Percentiles rank a stretch among this genome's conserved stretches.
phyloP scores from a whole-genome alignment of 2,888 invertebrate species.

The Mythimna lalbum region DNA sequence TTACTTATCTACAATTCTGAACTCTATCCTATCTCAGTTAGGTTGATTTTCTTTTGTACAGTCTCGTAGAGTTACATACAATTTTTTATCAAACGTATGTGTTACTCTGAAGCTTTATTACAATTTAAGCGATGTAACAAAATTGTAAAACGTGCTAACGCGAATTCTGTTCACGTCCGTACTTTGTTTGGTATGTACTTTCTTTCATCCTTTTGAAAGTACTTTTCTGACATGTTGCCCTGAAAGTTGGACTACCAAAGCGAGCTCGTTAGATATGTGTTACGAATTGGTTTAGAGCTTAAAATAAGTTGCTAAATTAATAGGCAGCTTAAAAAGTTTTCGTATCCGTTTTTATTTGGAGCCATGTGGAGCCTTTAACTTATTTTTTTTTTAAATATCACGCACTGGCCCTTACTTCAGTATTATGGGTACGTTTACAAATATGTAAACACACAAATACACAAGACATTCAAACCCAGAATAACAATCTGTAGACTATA shows the following conservation, averaged over 20 bases:
- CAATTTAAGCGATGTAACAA: slow-evolving; percentile 89
- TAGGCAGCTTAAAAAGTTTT: not conserved
- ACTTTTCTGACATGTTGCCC: slow-evolving; percentile 76
- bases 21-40: slow-evolving; percentile 36
- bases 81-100: slow-evolving; percentile 74
- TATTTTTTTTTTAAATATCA: no score
- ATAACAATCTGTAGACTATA: no score
- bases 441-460: no score
- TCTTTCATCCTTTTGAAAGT: slow-evolving; percentile 79
- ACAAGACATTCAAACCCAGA: no score
- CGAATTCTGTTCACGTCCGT: slow-evolving; percentile 85
- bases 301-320: slow-evolving; percentile 42
- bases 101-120: slow-evolving; percentile 87
- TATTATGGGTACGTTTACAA: no score
- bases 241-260: slow-evolving; percentile 64
- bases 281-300: slow-evolving; percentile 33
- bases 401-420: no score
- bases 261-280: slow-evolving; percentile 59
- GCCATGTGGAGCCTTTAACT: not conserved
- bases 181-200: slow-evolving; percentile 80
- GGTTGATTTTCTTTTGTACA: slow-evolving; percentile 55
- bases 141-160: slow-evolving; percentile 86
- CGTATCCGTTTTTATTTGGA: not conserved
- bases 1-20: slow-evolving; percentile 7
- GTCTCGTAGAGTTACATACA: slow-evolving; percentile 62